Base-by-base conservation (phyloP, 2,797 vertebrate genomes). In the Cryptoprocta ferox region DNA sequence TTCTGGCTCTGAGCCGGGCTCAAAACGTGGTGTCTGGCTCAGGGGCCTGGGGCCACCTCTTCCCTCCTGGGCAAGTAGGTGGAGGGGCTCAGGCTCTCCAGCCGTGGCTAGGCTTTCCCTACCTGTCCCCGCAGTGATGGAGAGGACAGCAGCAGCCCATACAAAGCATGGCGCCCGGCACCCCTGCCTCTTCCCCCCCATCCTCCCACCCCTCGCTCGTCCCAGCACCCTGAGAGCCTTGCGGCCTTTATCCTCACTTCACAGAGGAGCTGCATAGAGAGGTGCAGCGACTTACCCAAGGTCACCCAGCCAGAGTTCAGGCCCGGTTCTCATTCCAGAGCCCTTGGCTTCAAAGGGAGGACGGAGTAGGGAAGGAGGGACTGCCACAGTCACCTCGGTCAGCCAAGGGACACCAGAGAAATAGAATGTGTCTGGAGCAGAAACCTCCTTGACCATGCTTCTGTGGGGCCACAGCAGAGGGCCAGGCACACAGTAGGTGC, bases 1-100 rank as follows among this genome's bases (percentile, higher is more conserved):
- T 35, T 70, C 82, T 96, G 97, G 96, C 97, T 78, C 35, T 19
- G 90, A 96, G 95, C 76, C 96, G 26, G 6, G n/a, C 66, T 97
- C 35, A 63, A 35, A 76, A 79, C 1, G 0, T 79, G 90, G 84
- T 24, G 65, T 97, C 97, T 95, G 96, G 91, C 92, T 95, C 75
- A 26, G 75, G 85, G 42, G 82, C 94, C 91, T 95, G 73, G 30
- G 70, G 42, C 93, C 88, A 83, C 85, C 94, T 91, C 97, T 48
- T 42, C 56, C 59, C 61, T 42, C 30, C 56, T 35, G 15, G 59
- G 65, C 0, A 0, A 26, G 61, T 15, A 1, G 6, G 26, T 32
- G 37, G 32, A 82, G 59, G 42, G 61, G 42, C n/a, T 85, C 14
- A 0, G 71, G 76, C 79, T 88, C 35, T 3, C 30, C 56, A 3